Evolutionary conservation across 2,888 invertebrate genomes (phyloP).

Genomic region (Poecilus cupreus): DNA sequence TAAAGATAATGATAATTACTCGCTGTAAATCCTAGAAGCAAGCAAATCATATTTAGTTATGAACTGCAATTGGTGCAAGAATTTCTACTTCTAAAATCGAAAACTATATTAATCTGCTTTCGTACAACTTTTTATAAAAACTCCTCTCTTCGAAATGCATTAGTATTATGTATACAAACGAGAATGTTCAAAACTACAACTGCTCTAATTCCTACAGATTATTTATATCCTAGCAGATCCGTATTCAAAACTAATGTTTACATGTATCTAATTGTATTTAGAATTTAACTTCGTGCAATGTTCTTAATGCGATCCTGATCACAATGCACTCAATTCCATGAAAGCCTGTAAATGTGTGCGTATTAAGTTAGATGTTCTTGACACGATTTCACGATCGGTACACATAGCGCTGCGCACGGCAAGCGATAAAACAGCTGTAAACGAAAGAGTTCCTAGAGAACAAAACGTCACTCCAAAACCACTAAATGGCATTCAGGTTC

Average conservation of each 20-base stretch:
- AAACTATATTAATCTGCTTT: not conserved
- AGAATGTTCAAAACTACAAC: too few relatives aligned
- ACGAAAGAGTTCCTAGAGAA: not conserved
- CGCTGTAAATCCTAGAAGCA: not conserved
- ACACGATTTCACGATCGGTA: not conserved
- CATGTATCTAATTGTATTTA: not conserved
- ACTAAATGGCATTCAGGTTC: not conserved
- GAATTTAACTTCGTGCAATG: not conserved
- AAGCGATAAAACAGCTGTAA: conserved; percentile 14
- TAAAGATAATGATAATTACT: conserved; percentile 37
- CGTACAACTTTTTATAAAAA: too few relatives aligned
- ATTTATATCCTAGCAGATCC: not conserved
- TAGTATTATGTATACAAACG: too few relatives aligned
- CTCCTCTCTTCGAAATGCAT: too few relatives aligned
- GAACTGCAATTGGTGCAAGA: not conserved
- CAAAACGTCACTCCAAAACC: conserved; percentile 1
- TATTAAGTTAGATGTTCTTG: conserved; percentile 19
- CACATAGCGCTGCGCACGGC: not conserved
- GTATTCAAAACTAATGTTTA: too few relatives aligned
- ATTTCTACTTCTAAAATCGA: not conserved
- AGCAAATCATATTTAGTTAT: conserved; percentile 19
- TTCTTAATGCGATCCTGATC: conserved; percentile 2
- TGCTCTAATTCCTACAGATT: too few relatives aligned
- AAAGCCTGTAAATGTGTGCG: not conserved
- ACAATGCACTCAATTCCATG: not conserved